Evolutionary conservation across 2,888 invertebrate species (phyloP), one percentile per base, ranked within the genome.

Genomic region (Agrotis puta): DNA sequence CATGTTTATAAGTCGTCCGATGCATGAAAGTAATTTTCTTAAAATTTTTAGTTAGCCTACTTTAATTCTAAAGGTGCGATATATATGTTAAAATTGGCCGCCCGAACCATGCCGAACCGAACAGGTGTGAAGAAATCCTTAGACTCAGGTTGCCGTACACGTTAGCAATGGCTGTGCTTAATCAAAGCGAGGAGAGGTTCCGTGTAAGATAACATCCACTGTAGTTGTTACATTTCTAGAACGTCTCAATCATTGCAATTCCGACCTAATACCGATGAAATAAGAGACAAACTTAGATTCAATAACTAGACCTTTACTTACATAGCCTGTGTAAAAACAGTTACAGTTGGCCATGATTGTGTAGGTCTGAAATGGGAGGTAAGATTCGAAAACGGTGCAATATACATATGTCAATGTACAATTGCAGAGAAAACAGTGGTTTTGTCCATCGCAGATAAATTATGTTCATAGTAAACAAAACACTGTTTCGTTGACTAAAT

Each of bases 181-280:
- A 76, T 73, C 68, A 73, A 50, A 73, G 53, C 27, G 22, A 33
- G n/a, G 48, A 45, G 65, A 54, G 53, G 39, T 20, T 53, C 24
- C 53, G 3, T 74, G 33, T 73, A 45, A 20, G n/a, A 45, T 50
- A 50, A 45, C 74, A 33, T 70, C 33, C 24, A n/a, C 22, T n/a
- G 6, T 16, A n/a, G 24, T 43, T 13, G 16, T 43, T 9, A 48
- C 33, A 20, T 64, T 20, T 27, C 20, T 16, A 14, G 24, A 64
- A 64, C 24, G n/a, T 6, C 2, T 63, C 16, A 43, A 24, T n/a
- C n/a, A 64, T 13, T 24, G 64, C 24, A 63, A 50, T 61, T 27
- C 50, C 27, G n/a, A 61, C 61, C 50, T 20, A 57, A 33, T 22
- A 20, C 7, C 57, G 11, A 43, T 27, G 27, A 3, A 0, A 16